These are phyloP conservation scores for Cetonia aurata DNA, from an alignment of 2,888 invertebrate genomes.

Conservation along the genomic window DNA sequence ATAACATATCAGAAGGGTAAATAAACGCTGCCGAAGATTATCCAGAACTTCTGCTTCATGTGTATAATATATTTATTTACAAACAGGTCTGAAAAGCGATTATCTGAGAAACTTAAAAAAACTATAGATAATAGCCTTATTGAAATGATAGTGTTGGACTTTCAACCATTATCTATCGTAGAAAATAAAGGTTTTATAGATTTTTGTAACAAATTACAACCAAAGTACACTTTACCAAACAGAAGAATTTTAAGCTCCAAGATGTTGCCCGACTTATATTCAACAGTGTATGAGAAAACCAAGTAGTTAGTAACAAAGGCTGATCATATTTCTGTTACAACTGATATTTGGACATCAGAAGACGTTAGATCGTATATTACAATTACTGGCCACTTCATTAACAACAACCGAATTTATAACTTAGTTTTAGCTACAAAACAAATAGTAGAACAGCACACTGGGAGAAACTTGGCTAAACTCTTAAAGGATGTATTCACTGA, in stretches of 20 bases:
- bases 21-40: too few species aligned
- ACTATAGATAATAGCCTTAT: too few species aligned
- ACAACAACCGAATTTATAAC: too few species aligned
- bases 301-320: constrained; percentile 1
- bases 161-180: constrained; percentile 15
- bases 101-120: too few species aligned
- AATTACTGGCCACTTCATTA: too few species aligned
- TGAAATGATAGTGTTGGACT: constrained; percentile 6
- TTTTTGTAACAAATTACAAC: constrained; percentile 14
- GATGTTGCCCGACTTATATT: not conserved
- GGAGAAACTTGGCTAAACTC: not conserved
- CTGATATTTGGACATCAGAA: constrained; percentile 9
- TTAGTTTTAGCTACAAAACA: too few species aligned
- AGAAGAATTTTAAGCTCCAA: too few species aligned
- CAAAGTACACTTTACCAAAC: not conserved
- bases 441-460: too few species aligned
- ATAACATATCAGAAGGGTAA: too few species aligned
- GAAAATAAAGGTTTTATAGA: constrained; percentile 13
- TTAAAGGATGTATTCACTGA: not conserved
- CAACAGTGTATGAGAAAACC: constrained; percentile 1
- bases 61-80: too few species aligned
- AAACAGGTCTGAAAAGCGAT: too few species aligned
- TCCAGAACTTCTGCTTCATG: too few species aligned
- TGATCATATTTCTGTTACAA: constrained; percentile 2
- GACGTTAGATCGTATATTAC: constrained; percentile 1